Evolutionary conservation across 2,113 vertebrate species (phyloP).

Genomic region (Agelaius phoeniceus): DNA sequence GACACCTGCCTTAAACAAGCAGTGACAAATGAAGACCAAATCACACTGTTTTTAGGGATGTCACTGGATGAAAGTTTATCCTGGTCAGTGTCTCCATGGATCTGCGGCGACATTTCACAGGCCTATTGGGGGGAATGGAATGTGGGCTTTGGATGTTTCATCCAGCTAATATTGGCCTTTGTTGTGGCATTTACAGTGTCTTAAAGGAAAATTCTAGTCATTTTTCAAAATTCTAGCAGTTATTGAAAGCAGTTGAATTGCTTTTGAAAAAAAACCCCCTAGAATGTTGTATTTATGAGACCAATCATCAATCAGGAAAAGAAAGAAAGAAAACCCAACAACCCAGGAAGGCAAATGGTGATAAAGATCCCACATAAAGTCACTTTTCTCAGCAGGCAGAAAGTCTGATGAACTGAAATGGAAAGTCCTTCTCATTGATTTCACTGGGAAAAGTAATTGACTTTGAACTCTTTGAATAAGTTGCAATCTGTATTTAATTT

Average conservation of each 20-base stretch:
- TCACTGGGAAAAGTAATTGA: slow-evolving; percentile 37
- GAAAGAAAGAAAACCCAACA: not conserved
- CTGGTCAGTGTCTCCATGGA: not conserved
- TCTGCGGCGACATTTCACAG: not conserved
- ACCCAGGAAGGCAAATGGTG: not conserved
- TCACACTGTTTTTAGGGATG: not conserved
- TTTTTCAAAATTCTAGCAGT: slow-evolving; percentile 4
- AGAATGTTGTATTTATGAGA: not conserved
- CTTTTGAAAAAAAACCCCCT: not conserved
- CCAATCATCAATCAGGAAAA: not conserved
- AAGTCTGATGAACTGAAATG: slow-evolving; percentile 22
- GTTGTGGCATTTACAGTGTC: not conserved
- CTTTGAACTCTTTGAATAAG: slow-evolving; percentile 37
- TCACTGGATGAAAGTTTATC: not conserved
- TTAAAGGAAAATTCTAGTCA: not conserved
- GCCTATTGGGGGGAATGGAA: not conserved
- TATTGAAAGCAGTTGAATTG: not conserved
- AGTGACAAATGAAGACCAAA: not conserved
- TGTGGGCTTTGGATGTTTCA: not conserved
- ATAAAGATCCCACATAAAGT: slow-evolving; percentile 21
- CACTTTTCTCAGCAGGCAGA: not conserved
- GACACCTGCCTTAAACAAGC: not conserved
- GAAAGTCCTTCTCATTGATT: slow-evolving; percentile 45
- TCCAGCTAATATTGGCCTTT: not conserved
- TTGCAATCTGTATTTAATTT: slow-evolving; percentile 50